Evolutionary conservation across 2,797 vertebrate genomes (phyloP), one percentile per base, ranked within the genome.

Genomic region (Acomys russatus): DNA sequence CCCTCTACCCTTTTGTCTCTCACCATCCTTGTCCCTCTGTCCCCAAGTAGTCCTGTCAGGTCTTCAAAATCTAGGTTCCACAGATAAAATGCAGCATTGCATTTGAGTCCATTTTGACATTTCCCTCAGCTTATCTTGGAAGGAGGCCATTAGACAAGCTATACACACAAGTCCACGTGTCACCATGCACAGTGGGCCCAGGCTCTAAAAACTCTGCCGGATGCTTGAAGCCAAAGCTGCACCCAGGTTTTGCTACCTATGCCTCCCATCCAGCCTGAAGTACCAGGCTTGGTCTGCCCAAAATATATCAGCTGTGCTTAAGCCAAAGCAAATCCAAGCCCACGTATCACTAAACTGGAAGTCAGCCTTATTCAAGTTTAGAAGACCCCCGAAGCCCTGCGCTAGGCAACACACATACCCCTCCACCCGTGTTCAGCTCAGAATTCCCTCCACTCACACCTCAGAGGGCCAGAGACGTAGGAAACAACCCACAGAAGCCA

Each of bases 401-500:
- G 0, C 6, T 14, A 20, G 22, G n/a, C 28, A 59, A n/a, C 59
- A 63, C 59, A 49, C 9, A 44, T 30, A 22, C 6, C 7, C 56
- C 3, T 22, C 44, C 15, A 35, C 61, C 1, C 0, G 3, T 12
- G 2, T 44, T 83, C 30, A 61, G 30, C 2, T 33, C 23, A 63
- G 25, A 30, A 7, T 17, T 12, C 18, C 51, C 71, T 59, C 1
- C 3, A 25, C 18, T 14, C 0, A 33, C 8, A 66, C 61, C 61
- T 73, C 33, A 1, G 3, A 54, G 56, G 3, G 22, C 0, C 18
- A 44, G 3, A 79, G 80, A 22, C 20, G 15, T 8, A 1, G 51
- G 10, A 23, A 28, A 1, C n/a, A 3, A 15, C 25, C 1, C 4
- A 5, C 2, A 15, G 59, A 35, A 38, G 18, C n/a, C 6, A 15